Percentiles rank a stretch among this genome's conserved stretches.
These are phyloP conservation scores for Clarias gariepinus DNA, from an alignment of 2,113 vertebrate species.

Conservation along the genomic window DNA sequence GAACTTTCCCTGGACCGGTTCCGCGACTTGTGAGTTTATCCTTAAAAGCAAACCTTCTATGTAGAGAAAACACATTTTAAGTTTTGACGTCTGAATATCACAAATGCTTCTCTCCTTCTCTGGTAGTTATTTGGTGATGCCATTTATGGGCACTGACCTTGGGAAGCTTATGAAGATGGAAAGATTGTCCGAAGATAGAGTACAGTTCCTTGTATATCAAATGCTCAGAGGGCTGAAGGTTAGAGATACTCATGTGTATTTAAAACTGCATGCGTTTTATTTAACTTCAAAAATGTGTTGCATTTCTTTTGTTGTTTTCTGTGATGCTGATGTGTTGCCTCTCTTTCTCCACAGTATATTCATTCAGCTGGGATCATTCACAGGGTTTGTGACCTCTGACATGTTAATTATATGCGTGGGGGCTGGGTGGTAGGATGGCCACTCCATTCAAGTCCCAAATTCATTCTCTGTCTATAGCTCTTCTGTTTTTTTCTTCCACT, in stretches of 20 bases:
- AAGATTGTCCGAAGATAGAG: slow-evolving; percentile 85
- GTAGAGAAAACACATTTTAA: not conserved
- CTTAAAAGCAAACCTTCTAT: not conserved
- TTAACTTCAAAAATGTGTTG: not conserved
- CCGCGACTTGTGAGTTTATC: slow-evolving; percentile 87
- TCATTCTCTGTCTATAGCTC: slow-evolving; percentile 35
- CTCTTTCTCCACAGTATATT: slow-evolving; percentile 84
- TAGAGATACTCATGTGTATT: slow-evolving; percentile 5
- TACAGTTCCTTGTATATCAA: slow-evolving; percentile 95
- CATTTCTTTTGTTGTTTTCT: slow-evolving; percentile 15
- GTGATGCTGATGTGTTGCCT: slow-evolving; percentile 15
- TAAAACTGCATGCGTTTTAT: not conserved
- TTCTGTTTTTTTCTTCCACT: slow-evolving; percentile 15
- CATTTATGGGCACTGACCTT: slow-evolving; percentile 80
- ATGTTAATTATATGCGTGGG: slow-evolving; percentile 49
- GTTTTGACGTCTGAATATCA: not conserved
- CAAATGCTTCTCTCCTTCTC: not conserved
- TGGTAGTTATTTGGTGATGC: slow-evolving; percentile 76
- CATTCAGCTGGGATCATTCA: slow-evolving; percentile 95
- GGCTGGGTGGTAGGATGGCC: slow-evolving; percentile 44
- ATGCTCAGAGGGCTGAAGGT: slow-evolving; percentile 95
- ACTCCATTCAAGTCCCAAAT: slow-evolving; percentile 50
- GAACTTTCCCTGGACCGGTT: slow-evolving; percentile 87
- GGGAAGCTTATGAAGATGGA: slow-evolving; percentile 81
- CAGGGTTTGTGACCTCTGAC: slow-evolving; percentile 79